Percentiles rank a stretch among this genome's conserved stretches.
These are phyloP conservation scores for Threskiornis aethiopicus DNA, from an alignment of 2,797 vertebrate genomes.

Conservation along the genomic window DNA sequence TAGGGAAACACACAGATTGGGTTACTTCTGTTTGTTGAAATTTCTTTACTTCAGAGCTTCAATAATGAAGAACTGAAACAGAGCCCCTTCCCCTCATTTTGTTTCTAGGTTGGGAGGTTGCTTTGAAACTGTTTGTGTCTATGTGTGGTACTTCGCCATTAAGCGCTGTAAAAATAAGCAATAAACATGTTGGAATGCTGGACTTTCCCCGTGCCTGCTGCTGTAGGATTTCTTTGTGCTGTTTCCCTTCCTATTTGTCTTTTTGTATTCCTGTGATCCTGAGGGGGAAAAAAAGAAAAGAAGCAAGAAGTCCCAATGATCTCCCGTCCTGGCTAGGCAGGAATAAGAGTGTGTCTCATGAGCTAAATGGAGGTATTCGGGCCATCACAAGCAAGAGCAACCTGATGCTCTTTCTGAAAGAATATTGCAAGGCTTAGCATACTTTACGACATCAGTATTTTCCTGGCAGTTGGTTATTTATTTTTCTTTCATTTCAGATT, in stretches of 20 bases:
- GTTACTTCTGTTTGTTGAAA: conserved; percentile 65
- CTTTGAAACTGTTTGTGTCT: conserved; percentile 25
- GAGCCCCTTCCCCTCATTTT: conserved; percentile 40
- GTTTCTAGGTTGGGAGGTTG: background rate
- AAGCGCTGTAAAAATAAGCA: conserved; percentile 51
- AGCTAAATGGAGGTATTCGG: background rate
- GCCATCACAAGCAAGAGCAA: background rate
- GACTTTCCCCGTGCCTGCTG: background rate
- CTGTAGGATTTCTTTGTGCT: conserved; percentile 7
- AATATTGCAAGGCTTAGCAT: background rate
- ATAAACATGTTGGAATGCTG: conserved; percentile 51
- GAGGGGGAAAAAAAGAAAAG: background rate
- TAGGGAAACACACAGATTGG: conserved; percentile 5
- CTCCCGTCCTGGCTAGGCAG: background rate
- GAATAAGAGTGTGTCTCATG: accelerated
- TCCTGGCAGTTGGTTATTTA: background rate
- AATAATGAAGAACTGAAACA: conserved; percentile 50
- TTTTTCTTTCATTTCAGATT: background rate
- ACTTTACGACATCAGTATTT: background rate
- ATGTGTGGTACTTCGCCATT: conserved; percentile 14
- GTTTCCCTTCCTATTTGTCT: background rate
- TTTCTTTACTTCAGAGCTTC: conserved; percentile 48
- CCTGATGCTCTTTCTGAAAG: background rate
- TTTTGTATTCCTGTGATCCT: background rate
- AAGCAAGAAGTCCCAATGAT: background rate